Base-by-base conservation (phyloP, 1,140 invertebrate genomes). In the Reticulitermes speratus region DNA sequence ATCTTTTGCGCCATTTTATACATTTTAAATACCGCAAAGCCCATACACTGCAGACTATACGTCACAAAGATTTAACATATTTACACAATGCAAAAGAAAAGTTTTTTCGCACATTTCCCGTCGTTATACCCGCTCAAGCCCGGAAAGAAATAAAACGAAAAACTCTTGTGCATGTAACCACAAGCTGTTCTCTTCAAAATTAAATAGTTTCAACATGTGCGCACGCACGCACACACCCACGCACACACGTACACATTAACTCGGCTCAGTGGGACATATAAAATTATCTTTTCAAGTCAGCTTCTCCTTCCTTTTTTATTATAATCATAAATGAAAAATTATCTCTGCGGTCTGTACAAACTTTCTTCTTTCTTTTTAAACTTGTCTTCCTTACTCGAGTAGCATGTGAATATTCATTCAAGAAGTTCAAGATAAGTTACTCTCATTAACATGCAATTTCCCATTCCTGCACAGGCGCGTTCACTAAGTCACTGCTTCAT, bases 361-460 rank as follows among this genome's bases (percentile, higher is more conserved):
- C n/a, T 75, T 75, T 75, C n/a, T 30, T 75, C 25, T 14, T 12
- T 65, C 59, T 23, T 65, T n/a, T 2, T 8, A 30, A 30, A 75
- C 65, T 75, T 75, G 30, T 75, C 52, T 12, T 30, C 14, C 65
- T n/a, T 30, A 25, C 65, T 75, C 25, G n/a, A 75, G 65, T 75
- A 75, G 65, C n/a, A 75, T 75, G 65, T 30, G 65, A 25, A 75
- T 75, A 75, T 75, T 75, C 65, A 75, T 75, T 30, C 0, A 75
- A 65, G 25, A 65, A 75, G 65, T 75, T 75, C 25, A 30, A 75
- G 65, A 30, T 16, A 30, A 25, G 65, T 75, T 75, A 75, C 14
- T 3, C 65, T 30, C 65, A 75, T 75, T 75, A 75, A 75, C 65
- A 75, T 75, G n/a, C 65, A 75, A 75, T 75, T 75, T 75, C 65